A percentile compares a stretch with the other conserved stretches of the same genome.
Evolutionary conservation across 2,113 vertebrate species (phyloP).

Genomic region (Tursiops truncatus): DNA sequence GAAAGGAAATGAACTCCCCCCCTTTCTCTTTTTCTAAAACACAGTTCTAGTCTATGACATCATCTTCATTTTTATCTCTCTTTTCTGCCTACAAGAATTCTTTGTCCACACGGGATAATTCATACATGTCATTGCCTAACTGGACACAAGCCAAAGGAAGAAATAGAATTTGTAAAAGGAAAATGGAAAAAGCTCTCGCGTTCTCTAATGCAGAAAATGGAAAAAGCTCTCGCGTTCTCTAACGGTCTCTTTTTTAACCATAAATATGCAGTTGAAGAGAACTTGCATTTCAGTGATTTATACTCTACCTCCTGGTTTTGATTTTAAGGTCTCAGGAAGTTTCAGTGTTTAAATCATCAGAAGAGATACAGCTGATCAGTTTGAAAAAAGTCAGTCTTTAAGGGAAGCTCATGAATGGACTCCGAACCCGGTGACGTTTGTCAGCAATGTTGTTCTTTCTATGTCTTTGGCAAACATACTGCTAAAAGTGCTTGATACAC

Average conservation of each 20-base stretch:
- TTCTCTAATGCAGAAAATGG: not conserved
- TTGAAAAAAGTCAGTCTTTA: conserved; percentile 36
- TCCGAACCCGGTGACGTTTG: not conserved
- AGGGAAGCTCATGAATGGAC: not conserved
- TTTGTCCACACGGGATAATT: not conserved
- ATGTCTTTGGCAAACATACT: not conserved
- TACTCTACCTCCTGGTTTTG: not conserved
- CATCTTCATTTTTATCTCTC: not conserved
- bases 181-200: not conserved
- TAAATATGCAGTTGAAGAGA: conserved; percentile 17
- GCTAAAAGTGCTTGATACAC: not conserved
- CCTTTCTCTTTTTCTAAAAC: conserved; percentile 18
- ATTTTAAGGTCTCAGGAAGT: conserved; percentile 9
- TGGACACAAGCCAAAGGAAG: not conserved
- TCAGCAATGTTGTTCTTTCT: not conserved
- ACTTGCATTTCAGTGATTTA: conserved; percentile 43
- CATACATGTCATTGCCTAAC: not conserved
- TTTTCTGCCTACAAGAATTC: conserved; percentile 4
- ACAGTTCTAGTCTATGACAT: not conserved
- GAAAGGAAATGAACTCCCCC: not conserved
- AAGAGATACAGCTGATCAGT: not conserved
- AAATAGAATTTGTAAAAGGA: not conserved
- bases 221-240: not conserved
- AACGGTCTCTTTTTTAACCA: not conserved
- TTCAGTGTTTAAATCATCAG: conserved; percentile 36